A percentile compares a stretch with the other conserved stretches of the same genome.
phyloP scores from a whole-genome alignment of 2,113 vertebrate genomes.

The Gobio gobio region DNA sequence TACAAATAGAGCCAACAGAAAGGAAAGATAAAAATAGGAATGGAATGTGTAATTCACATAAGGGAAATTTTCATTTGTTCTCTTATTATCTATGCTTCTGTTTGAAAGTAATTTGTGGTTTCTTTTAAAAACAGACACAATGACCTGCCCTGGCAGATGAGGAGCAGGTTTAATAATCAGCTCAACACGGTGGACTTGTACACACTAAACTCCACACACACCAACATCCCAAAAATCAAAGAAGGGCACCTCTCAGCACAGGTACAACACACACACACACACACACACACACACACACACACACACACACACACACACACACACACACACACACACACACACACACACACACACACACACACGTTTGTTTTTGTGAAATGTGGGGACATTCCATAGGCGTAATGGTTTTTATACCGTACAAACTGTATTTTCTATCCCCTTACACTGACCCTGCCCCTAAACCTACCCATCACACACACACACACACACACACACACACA shows the following conservation, averaged over 20 bases:
- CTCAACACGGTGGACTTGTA: slow-evolving; percentile 78
- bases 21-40: neutral
- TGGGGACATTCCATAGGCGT: no score
- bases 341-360: neutral
- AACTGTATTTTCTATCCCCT: no score
- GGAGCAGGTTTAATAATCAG: slow-evolving; percentile 81
- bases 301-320: neutral
- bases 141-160: slow-evolving; percentile 91
- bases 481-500: no score
- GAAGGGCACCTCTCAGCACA: slow-evolving; percentile 85
- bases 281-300: neutral
- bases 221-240: slow-evolving; percentile 90
- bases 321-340: neutral
- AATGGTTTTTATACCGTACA: no score
- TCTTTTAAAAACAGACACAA: slow-evolving; percentile 82
- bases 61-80: neutral
- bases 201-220: slow-evolving; percentile 81
- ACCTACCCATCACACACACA: no score
- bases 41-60: neutral
- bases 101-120: neutral
- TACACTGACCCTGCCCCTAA: no score
- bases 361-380: no score
- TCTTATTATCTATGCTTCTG: neutral
- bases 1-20: neutral
- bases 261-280: slow-evolving; percentile 73